Evolutionary conservation across 2,797 vertebrate genomes (phyloP).

Genomic region (Nothura maculosa): DNA sequence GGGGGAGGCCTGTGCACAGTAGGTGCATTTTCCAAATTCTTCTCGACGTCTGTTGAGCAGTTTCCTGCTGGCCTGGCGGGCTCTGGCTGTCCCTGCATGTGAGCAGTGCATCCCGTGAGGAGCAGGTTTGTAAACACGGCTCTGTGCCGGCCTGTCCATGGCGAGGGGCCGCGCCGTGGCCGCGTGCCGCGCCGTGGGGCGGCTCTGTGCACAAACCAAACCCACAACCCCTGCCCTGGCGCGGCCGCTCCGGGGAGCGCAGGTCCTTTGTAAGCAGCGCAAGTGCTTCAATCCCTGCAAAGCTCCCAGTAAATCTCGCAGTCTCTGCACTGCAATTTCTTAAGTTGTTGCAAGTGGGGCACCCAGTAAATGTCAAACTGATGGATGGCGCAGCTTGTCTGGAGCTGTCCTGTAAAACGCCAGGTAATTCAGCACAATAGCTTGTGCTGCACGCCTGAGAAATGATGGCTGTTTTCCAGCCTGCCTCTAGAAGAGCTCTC

Average conservation of each 20-base stretch:
- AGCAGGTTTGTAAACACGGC: fast-evolving
- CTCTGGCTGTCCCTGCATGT: fast-evolving
- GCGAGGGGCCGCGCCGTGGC: fast-evolving
- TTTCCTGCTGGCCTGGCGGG: background rate
- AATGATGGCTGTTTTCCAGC: slow-evolving; percentile 54
- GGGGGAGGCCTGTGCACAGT: background rate
- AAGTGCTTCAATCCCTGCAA: background rate
- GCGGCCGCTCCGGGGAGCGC: background rate
- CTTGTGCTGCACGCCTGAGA: slow-evolving; percentile 20
- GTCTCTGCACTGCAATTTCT: slow-evolving; percentile 28
- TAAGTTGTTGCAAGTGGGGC: slow-evolving; percentile 14
- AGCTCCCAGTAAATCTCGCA: slow-evolving; percentile 48
- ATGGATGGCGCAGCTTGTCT: slow-evolving; percentile 64
- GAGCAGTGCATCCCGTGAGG: fast-evolving
- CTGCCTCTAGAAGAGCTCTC: background rate
- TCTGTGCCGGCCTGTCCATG: fast-evolving
- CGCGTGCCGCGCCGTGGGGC: background rate
- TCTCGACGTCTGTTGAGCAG: background rate
- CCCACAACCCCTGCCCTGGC: fast-evolving
- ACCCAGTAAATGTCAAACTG: slow-evolving; percentile 64
- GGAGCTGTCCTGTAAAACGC: slow-evolving; percentile 49
- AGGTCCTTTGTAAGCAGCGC: background rate
- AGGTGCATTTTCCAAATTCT: background rate
- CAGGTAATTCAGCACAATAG: slow-evolving; percentile 58
- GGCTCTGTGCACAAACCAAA: background rate